These are phyloP conservation scores for Galerucella calmariensis DNA, from an alignment of 2,888 invertebrate species.

Conservation along the genomic window DNA sequence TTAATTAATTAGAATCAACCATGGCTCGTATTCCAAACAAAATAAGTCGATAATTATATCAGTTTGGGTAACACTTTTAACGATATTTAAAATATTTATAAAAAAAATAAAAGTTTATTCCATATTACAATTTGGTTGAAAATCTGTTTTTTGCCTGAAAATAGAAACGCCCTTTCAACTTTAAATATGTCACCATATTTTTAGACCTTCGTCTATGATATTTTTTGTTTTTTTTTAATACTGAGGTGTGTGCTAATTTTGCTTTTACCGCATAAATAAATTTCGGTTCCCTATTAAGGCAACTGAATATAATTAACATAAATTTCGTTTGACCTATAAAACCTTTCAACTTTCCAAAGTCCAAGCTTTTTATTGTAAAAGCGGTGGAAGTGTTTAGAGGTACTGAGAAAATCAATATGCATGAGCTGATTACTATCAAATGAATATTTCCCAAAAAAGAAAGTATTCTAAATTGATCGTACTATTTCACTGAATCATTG, in stretches of 20 bases:
- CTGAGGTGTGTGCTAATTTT: neutral
- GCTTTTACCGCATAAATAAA: neutral
- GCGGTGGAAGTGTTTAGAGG: neutral
- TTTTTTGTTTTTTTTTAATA: too few species aligned
- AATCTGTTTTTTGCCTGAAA: neutral
- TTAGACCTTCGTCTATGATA: neutral
- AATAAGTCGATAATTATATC: neutral
- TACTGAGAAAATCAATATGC: neutral
- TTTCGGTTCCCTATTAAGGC: neutral
- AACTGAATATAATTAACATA: neutral
- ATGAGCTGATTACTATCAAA: neutral
- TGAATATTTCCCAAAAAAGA: too few species aligned
- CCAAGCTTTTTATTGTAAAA: neutral
- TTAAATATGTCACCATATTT: slow-evolving; percentile 15
- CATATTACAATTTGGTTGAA: neutral
- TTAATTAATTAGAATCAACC: neutral
- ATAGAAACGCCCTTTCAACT: slow-evolving; percentile 26
- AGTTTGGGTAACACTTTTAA: too few species aligned
- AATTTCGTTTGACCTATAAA: slow-evolving; percentile 2
- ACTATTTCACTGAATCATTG: too few species aligned
- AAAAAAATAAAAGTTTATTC: too few species aligned
- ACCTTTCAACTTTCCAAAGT: neutral
- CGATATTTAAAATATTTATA: neutral
- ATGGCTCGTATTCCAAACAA: neutral
- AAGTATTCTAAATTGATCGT: too few species aligned